Base-by-base conservation (phyloP, 2,888 invertebrate genomes). In the Nymphalis c-album region DNA sequence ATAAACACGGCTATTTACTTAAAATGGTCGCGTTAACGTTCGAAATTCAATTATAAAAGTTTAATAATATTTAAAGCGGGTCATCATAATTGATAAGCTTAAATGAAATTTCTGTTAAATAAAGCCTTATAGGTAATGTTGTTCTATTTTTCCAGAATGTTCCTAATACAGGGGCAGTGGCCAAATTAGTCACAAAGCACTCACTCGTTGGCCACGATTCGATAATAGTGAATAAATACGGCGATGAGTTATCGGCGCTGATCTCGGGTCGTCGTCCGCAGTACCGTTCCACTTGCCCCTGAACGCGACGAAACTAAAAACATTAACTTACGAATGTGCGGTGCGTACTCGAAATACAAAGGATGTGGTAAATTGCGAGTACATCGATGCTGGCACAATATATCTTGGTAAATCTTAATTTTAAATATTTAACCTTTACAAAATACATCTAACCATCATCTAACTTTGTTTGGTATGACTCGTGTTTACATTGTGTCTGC, bases 251-350 rank as follows among this genome's bases (percentile, higher is more conserved):
- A 91, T 91, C 91, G 88, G 78, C 81, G 77, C 80, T 80, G 86
- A 90, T 90, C 89, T 87, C 85, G 85, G 92, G 91, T 92, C 92
- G 87, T 90, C 89, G 91, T 80, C 91, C 91, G 86, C 88, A 80
- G 90, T 91, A 88, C 91, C 91, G 91, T 91, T 91, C 87, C 82
- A 83, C 85, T 88, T 88, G 91, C 89, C 90, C 85, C 90, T 87
- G 90, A 85, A 87, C 86, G 85, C 87, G 86, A 87, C 89, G 83
- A 88, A 88, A 88, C 88, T 83, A 78, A 78, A 74, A 72, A 73
- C 79, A 35, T 18, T 65, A 76, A 76, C 63, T 35, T 74, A 78
- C 35, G 75, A 79, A 68, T 18, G 35, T 63, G 67, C 65, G 58
- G 69, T 65, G 74, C 76, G 76, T 64, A 69, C 45, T 20, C 20